Evolutionary conservation across 92 coral and sea anemone genomes (phyloP).

Genomic region (Porites evermanni): DNA sequence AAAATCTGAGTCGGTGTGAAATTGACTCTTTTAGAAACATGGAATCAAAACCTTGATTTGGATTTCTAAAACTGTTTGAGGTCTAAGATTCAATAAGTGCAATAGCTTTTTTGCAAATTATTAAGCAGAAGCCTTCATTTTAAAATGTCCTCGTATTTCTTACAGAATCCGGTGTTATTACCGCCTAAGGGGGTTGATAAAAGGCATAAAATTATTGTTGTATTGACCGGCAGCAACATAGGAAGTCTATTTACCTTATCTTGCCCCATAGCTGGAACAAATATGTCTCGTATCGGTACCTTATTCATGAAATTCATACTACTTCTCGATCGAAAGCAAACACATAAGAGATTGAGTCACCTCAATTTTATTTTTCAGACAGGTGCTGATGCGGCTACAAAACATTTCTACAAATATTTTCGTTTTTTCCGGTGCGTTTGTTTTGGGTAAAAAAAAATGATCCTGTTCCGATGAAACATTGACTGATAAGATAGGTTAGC

Average conservation of each 20-base stretch:
- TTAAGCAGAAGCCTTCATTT: background rate
- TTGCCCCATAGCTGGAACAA: background rate
- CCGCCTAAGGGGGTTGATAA: background rate
- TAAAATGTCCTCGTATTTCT: background rate
- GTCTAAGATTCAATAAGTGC: background rate
- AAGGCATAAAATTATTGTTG: background rate
- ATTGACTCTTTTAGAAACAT: too few species aligned
- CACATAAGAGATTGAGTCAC: too few species aligned
- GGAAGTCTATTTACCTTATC: background rate
- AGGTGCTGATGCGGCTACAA: too few species aligned
- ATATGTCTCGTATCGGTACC: background rate
- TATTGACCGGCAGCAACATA: background rate
- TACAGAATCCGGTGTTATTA: background rate
- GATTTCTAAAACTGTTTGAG: too few species aligned
- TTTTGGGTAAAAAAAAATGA: too few species aligned
- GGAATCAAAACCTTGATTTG: too few species aligned
- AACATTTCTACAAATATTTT: too few species aligned
- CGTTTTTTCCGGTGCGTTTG: too few species aligned
- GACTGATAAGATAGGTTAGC: too few species aligned
- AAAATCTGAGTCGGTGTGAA: background rate
- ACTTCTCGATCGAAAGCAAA: too few species aligned
- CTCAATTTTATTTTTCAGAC: too few species aligned
- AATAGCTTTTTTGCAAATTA: background rate
- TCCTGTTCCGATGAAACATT: too few species aligned
- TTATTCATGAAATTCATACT: background rate